Evolutionary conservation across 2,797 vertebrate species (phyloP).

Genomic region (Gambusia yucatana): DNA sequence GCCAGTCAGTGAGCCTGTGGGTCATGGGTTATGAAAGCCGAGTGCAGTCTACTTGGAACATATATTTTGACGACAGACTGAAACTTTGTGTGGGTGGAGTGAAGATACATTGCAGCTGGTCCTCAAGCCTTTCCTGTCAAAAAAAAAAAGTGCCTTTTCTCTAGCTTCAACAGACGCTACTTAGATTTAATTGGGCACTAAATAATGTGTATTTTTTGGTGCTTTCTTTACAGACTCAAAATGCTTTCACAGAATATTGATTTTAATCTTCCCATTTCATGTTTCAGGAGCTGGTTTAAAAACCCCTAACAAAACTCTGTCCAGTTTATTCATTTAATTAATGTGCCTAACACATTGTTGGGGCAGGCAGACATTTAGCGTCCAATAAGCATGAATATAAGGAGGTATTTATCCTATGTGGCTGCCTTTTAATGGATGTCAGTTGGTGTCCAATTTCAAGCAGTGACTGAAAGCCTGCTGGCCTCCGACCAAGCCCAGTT

Average conservation of each 20-base stretch:
- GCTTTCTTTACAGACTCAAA: slow-evolving; percentile 38
- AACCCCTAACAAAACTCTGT: slow-evolving; percentile 43
- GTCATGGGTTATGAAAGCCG: slow-evolving; percentile 39
- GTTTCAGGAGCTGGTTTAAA: slow-evolving; percentile 50
- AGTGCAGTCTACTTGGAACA: slow-evolving; percentile 33
- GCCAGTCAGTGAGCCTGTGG: slow-evolving; percentile 42
- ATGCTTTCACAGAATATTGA: slow-evolving; percentile 60
- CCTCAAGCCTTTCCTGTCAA: slow-evolving; percentile 42
- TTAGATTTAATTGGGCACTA: slow-evolving; percentile 54
- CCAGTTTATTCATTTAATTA: slow-evolving; percentile 60
- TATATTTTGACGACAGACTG: slow-evolving; percentile 23
- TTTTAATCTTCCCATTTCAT: slow-evolving; percentile 47
- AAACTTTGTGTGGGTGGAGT: slow-evolving; percentile 41
- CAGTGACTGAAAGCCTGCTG: slow-evolving; percentile 55
- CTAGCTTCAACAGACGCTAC: slow-evolving; percentile 40
- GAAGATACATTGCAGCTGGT: slow-evolving; percentile 45
- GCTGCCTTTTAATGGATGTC: slow-evolving; percentile 57
- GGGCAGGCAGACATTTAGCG: slow-evolving; percentile 57
- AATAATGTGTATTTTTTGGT: slow-evolving; percentile 47
- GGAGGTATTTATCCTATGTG: slow-evolving; percentile 59
- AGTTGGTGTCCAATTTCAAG: slow-evolving; percentile 63
- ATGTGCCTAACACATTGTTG: slow-evolving; percentile 43
- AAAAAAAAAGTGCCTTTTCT: slow-evolving; percentile 33
- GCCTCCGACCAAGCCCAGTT: slow-evolving; percentile 52
- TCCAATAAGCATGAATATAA: slow-evolving; percentile 60